Percentiles rank a stretch among this genome's conserved stretches.
phyloP scores from a whole-genome alignment of 2,797 vertebrate genomes.

The Liparis tanakae region DNA sequence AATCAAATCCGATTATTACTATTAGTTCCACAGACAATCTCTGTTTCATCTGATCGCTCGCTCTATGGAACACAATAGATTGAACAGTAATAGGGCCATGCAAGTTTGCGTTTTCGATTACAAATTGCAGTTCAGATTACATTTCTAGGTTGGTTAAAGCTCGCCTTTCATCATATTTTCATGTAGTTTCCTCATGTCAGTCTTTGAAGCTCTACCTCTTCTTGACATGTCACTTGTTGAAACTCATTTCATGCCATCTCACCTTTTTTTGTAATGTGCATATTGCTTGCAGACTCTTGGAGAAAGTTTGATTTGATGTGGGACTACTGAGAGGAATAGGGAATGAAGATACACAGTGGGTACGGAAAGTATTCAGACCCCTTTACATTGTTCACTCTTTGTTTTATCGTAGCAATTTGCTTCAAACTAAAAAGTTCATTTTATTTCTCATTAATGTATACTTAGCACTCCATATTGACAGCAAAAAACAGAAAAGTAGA shows the following conservation, averaged over 20 bases:
- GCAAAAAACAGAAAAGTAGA: too few species aligned
- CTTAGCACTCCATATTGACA: too few species aligned
- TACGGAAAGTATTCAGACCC: too few species aligned
- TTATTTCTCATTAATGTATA: too few species aligned
- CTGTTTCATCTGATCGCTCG: constrained; percentile 30
- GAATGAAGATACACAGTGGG: background rate
- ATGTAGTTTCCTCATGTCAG: constrained; percentile 6
- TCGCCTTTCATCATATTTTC: constrained; percentile 21
- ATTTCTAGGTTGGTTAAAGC: constrained; percentile 15
- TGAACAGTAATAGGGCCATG: constrained; percentile 23
- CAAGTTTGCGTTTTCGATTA: constrained; percentile 16
- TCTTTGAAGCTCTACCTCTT: constrained; percentile 6
- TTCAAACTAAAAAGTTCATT: too few species aligned
- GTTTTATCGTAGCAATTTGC: too few species aligned
- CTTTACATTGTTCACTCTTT: too few species aligned
- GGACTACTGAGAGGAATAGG: background rate
- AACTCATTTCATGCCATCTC: background rate
- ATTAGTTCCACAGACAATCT: constrained; percentile 38
- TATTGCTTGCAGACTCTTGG: constrained; percentile 3
- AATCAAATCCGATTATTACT: constrained; percentile 11
- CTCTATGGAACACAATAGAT: constrained; percentile 6
- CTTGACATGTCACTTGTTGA: background rate
- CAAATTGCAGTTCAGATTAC: constrained; percentile 25
- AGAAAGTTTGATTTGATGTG: background rate
- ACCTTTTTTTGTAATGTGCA: constrained; percentile 3